These are phyloP conservation scores for Drosophila rufa DNA, from an alignment of 1,140 invertebrate species.

Conservation along the genomic window DNA sequence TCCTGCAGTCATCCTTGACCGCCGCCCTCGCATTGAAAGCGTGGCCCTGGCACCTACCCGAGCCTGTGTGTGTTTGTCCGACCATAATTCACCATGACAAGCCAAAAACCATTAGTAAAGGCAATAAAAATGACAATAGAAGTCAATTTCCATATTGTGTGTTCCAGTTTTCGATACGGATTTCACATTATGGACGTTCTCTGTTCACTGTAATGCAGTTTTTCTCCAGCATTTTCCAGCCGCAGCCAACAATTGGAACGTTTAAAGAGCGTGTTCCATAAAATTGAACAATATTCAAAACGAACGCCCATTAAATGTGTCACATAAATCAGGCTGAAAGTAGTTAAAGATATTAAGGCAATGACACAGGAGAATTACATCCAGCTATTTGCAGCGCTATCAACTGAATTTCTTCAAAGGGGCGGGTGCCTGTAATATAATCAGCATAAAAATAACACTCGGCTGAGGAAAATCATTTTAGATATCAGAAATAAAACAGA, in stretches of 20 bases:
- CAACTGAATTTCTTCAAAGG: background rate
- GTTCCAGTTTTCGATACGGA: constrained; percentile 66
- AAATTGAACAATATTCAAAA: constrained; percentile 57
- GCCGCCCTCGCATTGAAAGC: constrained; percentile 66
- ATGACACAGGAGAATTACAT: constrained; percentile 21
- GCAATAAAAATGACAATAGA: constrained; percentile 84
- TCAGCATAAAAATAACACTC: background rate
- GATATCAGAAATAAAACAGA: background rate
- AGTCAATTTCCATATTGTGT: constrained; percentile 79
- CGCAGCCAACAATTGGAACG: constrained; percentile 38
- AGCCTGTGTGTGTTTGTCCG: constrained; percentile 52
- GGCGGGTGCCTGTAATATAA: background rate
- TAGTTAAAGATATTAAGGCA: constrained; percentile 38
- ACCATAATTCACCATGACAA: constrained; percentile 79
- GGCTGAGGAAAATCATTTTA: no score
- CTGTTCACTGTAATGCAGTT: constrained; percentile 9
- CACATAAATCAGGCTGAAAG: constrained; percentile 72
- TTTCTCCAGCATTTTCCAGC: constrained; percentile 49
- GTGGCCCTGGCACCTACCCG: constrained; percentile 67
- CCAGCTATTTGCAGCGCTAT: background rate
- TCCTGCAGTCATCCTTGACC: constrained; percentile 77
- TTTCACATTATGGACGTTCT: constrained; percentile 37
- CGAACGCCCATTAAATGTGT: constrained; percentile 57
- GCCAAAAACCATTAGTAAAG: constrained; percentile 79
- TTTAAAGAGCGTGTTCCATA: constrained; percentile 57